Base-by-base conservation (phyloP, 2,888 invertebrate species). In the Tolmerus cingulatus region DNA sequence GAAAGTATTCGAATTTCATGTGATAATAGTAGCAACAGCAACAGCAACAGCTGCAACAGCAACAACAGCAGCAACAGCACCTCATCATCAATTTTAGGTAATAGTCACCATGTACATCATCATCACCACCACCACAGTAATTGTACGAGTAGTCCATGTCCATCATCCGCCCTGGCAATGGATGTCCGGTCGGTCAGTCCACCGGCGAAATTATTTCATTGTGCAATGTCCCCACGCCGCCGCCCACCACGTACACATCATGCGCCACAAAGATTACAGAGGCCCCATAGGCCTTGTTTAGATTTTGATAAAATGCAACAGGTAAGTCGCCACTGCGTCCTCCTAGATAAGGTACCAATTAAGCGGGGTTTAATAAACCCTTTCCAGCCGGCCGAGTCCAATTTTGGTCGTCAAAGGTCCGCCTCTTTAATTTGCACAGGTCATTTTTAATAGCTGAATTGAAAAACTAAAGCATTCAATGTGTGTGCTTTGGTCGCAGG, bases 251-350 rank as follows among this genome's bases (percentile, higher is more conserved):
- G 95, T 92, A 92, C 92, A 88, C 92, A 92, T 79, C 92, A 92
- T 89, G 91, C 93, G 90, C 92, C 92, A 88, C 92, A 92, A 90
- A 91, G 92, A 91, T 90, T 93, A 90, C 93, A 95, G 34, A 95
- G 96, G 92, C 94, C 95, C 90, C 96, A 96, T 91, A 95, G 98
- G 91, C 98, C 98, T 90, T 97, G 97, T 93, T 95, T 98, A 91
- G 98, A 98, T 94, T 98, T 98, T 92, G 98, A 98, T 93, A 98
- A 98, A 94, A 98, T 98, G 98, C 98, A 98, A 94, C 97, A 97
- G 96, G 97, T 97, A 93, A 93, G 94, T 91, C 91, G 30, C 27
- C 57, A 12, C 66, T 66, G 66, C 27, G 23, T 27, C 12, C 66
- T 19, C 66, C 66, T 23, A 66, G 66, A 66, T 66, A 66, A 66